Evolutionary conservation across 2,113 vertebrate species (phyloP), one percentile per base, ranked within the genome.

Genomic region (Sinocyclocheilus maitianheensis): DNA sequence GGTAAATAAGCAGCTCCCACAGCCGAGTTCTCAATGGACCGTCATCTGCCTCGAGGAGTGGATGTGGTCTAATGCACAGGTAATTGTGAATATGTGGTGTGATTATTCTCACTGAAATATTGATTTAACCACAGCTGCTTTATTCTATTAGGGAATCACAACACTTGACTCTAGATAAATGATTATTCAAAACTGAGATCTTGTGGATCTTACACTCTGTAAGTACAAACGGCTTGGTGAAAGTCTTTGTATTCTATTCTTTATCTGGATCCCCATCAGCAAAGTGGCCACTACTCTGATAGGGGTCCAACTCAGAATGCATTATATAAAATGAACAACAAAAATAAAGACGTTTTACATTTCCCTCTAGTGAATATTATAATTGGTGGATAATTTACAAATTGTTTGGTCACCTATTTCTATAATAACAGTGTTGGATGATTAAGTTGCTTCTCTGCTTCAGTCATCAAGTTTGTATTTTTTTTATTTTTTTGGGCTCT

Each of bases 21-120:
- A 46, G 74, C 71, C 46, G 34, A 79, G 7, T 72, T 86, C 71
- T 71, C 81, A 20, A 67, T 86, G 58, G 43, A 72, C 48, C 37
- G 81, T 58, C 7, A 16, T 65, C 37, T 74, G 67, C 34, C 53
- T n/a, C n/a, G 46, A 53, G 72, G 81, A 82, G 30, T 13, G 14
- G 18, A 43, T 78, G 34, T 8, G 5, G 34, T 22, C 37, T 69
- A 46, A 13, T 77, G 40, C 60, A 74, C 24, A 63, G 78, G 58
- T 81, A 67, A 51, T 81, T 81, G 80, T 20, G 14, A 67, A 51
- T 77, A 77, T 67, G 63, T 12, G 10, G 16, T 69, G 80, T 63
- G 37, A 65, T 43, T 81, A 46, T 69, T 69, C 43, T 20, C 43
- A 67, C 10, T 69, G 24, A 7, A 82, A 51, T 51, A 82, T 82